These are phyloP conservation scores for Metopolophium dirhodum DNA, from an alignment of 1,140 invertebrate species.

Conservation along the genomic window DNA sequence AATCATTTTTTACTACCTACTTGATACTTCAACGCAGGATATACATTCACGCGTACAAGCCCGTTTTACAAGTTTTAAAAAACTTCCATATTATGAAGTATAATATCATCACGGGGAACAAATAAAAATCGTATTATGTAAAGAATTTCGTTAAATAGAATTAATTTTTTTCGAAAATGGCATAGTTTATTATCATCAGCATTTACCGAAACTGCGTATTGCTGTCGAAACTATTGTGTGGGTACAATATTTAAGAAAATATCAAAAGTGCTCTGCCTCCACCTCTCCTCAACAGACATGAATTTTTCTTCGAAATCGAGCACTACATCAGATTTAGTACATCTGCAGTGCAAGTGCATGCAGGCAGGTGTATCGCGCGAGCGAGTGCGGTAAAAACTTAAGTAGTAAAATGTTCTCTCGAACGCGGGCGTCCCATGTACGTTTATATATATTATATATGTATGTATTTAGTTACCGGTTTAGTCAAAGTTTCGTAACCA, in stretches of 20 bases:
- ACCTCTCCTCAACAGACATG: background rate
- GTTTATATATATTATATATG: too few species aligned
- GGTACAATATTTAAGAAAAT: background rate
- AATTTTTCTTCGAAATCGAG: background rate
- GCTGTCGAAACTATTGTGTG: background rate
- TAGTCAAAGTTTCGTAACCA: constrained; percentile 37
- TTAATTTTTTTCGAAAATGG: background rate
- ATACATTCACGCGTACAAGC: too few species aligned
- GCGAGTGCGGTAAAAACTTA: background rate
- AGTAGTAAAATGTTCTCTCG: background rate
- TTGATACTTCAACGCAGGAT: too few species aligned
- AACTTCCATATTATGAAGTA: too few species aligned
- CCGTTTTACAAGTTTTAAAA: too few species aligned
- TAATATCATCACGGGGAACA: background rate
- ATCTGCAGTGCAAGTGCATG: background rate
- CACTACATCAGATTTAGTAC: too few species aligned
- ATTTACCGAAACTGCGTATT: background rate
- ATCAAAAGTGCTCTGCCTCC: background rate
- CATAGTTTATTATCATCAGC: background rate
- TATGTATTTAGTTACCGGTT: background rate
- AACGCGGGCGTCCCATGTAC: background rate
- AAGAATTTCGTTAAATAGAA: too few species aligned
- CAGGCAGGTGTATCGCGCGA: background rate
- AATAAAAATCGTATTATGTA: too few species aligned
- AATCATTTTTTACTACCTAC: too few species aligned